These are phyloP conservation scores for Chloropsis hardwickii DNA, from an alignment of 2,113 vertebrate genomes.

Conservation along the genomic window DNA sequence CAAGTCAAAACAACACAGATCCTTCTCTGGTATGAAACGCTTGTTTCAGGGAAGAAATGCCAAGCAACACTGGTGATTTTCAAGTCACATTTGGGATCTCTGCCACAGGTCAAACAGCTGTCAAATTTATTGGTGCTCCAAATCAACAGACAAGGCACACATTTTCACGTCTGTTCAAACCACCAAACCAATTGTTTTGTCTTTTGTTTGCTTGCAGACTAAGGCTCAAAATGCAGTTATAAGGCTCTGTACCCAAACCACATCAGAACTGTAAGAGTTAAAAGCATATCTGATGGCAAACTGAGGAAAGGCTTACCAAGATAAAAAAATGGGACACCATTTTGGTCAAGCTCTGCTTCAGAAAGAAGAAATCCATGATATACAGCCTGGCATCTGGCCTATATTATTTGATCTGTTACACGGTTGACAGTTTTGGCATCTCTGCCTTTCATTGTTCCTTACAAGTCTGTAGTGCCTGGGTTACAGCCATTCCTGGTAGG, in stretches of 20 bases:
- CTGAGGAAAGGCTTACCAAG: slow-evolving; percentile 11
- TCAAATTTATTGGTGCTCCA: background rate
- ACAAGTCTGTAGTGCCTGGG: background rate
- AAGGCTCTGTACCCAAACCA: background rate
- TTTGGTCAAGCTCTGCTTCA: background rate
- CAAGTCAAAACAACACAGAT: background rate
- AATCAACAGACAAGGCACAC: slow-evolving; percentile 13
- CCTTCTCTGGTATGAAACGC: background rate
- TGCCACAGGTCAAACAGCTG: background rate
- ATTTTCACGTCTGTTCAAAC: slow-evolving; percentile 15
- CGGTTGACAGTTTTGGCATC: slow-evolving; percentile 16
- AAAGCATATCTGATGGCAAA: background rate
- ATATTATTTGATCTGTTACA: slow-evolving; percentile 48
- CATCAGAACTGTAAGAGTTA: background rate
- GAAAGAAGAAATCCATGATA: background rate
- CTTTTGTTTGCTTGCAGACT: slow-evolving; percentile 39
- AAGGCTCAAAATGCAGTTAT: background rate
- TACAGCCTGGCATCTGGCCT: background rate
- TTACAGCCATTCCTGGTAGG: background rate
- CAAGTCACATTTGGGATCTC: background rate
- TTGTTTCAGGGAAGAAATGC: background rate
- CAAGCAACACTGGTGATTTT: background rate
- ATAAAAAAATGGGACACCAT: background rate
- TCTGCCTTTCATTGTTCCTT: background rate
- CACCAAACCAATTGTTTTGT: slow-evolving; percentile 20